phyloP scores from a whole-genome alignment of 2,797 vertebrate species.

The Rhinatrema bivittatum region DNA sequence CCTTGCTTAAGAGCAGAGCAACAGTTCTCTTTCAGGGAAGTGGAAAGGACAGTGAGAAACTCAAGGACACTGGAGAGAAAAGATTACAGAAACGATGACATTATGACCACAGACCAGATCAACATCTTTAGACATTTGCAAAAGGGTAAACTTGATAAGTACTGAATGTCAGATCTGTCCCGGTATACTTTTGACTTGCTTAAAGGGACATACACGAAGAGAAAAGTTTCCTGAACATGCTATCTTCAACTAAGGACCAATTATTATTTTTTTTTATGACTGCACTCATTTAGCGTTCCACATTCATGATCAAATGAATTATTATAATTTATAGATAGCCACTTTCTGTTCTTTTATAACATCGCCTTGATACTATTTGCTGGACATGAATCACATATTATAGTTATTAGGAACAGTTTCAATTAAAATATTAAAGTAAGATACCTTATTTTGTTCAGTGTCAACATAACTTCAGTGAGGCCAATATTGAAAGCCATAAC shows the following conservation, averaged over 20 bases:
- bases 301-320: conserved; percentile 8
- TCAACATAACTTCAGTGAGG: no score
- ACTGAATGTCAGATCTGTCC: conserved; percentile 7
- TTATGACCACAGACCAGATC: conserved; percentile 10
- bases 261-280: no score
- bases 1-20: conserved; percentile 5
- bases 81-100: conserved; percentile 11
- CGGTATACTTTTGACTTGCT: background rate
- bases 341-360: conserved; percentile 10
- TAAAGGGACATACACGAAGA: conserved; percentile 13
- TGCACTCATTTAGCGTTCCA: background rate
- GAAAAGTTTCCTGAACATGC: conserved; percentile 6
- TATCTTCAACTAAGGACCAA: background rate
- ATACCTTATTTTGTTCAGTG: no score
- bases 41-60: conserved; percentile 2
- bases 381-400: no score
- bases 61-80: no score
- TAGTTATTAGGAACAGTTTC: no score
- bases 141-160: conserved; percentile 6
- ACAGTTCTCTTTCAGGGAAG: background rate
- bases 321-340: conserved; percentile 11
- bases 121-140: conserved; percentile 9
- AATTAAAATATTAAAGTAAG: no score
- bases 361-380: no score
- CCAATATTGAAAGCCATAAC: no score